Base-by-base conservation (phyloP, 92 coral and sea anemone genomes). In the Phenganax subtilis region DNA sequence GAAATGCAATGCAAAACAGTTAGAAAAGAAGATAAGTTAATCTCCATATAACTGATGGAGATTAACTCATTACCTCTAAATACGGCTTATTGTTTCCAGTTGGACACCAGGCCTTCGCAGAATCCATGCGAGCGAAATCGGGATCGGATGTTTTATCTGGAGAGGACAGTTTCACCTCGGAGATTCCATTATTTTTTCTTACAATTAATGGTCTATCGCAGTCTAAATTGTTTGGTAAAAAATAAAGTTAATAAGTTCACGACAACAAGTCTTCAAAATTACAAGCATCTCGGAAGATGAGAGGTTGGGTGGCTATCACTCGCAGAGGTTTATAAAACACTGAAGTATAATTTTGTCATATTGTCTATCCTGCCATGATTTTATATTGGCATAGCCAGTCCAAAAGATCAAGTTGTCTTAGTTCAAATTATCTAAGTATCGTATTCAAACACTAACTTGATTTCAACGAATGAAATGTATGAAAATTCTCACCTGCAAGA, bases 61-160 rank as follows among this genome's bases (percentile, higher is more conserved):
- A 20, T 20, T 37, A 16, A 2, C 4, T 10, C 0, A 51, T 12
- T 28, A 76, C 81, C 81, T 76, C 55, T 31, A 76, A 60, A 57
- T 76, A 76, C 10, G 28, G 54, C 37, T 31, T 54, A 25, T 31
- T 29, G 15, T 30, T 37, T 55, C 51, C 27, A 44, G 15, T 57
- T 5, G 81, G 31, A 60, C 81, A 76, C 81, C 81, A 76, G 11
- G 81, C 81, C 71, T 58, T 76, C 12, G 55, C 71, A 76, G 81
- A 60, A 58, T 76, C 27, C 55, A 76, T 60, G 63, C 81, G 81
- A 4, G 81, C 81, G 31, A 10, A 29, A 28, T 76, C 54, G 58
- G 70, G 70, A 10, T 57, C 8, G 52, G 71, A 76, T 55, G 37
- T 12, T 60, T 68, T 53, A 76, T 57, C 81, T 12, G 70, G 12